Conservation (phyloP, 1,140 invertebrate genomes). For the Lysiphlebus fabarum region DNA sequence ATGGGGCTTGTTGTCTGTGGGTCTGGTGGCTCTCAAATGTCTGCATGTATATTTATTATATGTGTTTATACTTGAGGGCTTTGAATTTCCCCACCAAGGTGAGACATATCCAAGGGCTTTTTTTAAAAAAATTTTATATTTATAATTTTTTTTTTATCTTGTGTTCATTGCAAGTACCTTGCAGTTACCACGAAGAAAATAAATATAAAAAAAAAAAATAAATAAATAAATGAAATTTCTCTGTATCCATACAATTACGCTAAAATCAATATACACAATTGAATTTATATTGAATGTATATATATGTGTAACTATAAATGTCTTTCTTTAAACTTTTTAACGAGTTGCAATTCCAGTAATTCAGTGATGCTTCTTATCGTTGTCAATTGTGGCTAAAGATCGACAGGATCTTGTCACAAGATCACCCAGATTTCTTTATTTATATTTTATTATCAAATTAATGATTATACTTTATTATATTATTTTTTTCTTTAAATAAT, state of each 20-base stretch:
- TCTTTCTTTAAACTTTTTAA: slow-evolving; percentile 31
- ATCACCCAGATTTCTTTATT: slow-evolving; percentile 12
- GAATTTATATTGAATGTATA: slow-evolving; percentile 19
- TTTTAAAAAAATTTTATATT: too few species aligned
- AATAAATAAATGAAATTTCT: slow-evolving; percentile 10
- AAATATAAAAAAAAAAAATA: background rate
- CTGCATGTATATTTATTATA: background rate
- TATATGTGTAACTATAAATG: slow-evolving; percentile 27
- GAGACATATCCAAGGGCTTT: too few species aligned
- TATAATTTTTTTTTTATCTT: too few species aligned
- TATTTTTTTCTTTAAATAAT: too few species aligned
- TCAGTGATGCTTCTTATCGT: slow-evolving; percentile 26
- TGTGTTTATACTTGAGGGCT: slow-evolving; percentile 21
- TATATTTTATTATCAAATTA: too few species aligned
- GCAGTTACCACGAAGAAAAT: background rate
- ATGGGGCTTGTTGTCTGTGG: background rate
- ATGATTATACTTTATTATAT: too few species aligned
- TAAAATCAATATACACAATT: slow-evolving; percentile 23
- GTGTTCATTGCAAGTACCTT: too few species aligned
- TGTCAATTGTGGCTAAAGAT: slow-evolving; percentile 26
- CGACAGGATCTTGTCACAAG: slow-evolving; percentile 24
- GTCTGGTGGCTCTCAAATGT: background rate
- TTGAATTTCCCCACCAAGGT: background rate
- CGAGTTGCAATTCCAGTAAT: slow-evolving; percentile 29
- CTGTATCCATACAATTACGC: slow-evolving; percentile 31